Evolutionary conservation across 2,888 invertebrate species (phyloP).

Genomic region (Oeneis ivallda): DNA sequence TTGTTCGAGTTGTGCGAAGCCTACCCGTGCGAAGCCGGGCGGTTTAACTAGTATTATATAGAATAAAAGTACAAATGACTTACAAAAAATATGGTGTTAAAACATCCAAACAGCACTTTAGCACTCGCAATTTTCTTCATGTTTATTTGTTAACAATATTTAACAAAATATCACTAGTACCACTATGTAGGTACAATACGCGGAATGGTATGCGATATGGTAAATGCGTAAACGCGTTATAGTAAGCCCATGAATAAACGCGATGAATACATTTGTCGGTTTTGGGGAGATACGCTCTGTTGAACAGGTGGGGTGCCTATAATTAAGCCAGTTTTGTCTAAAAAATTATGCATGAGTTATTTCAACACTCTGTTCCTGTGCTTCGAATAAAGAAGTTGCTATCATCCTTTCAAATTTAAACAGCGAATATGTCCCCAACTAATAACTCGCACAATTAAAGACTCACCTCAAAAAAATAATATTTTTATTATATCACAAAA

Average conservation of each 20-base stretch:
- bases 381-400: no score
- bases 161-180: conserved; percentile 26
- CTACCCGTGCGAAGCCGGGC: background rate
- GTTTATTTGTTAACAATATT: conserved; percentile 49
- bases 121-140: conserved; percentile 78
- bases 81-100: conserved; percentile 85
- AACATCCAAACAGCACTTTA: conserved; percentile 84
- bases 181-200: conserved; percentile 18
- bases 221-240: conserved; percentile 48
- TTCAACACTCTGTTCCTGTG: conserved; percentile 22
- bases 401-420: background rate
- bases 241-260: conserved; percentile 65
- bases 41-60: background rate
- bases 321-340: conserved; percentile 78
- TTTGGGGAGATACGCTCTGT: conserved; percentile 80
- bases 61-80: conserved; percentile 55
- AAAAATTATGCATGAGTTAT: conserved; percentile 61
- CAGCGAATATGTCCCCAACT: background rate
- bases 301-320: conserved; percentile 81
- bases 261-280: conserved; percentile 76
- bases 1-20: no score
- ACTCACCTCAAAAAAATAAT: background rate
- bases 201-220: conserved; percentile 42
- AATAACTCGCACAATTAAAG: background rate
- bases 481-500: conserved; percentile 7